phyloP scores from a whole-genome alignment of 2,888 invertebrate species.

The Acleris emargana region DNA sequence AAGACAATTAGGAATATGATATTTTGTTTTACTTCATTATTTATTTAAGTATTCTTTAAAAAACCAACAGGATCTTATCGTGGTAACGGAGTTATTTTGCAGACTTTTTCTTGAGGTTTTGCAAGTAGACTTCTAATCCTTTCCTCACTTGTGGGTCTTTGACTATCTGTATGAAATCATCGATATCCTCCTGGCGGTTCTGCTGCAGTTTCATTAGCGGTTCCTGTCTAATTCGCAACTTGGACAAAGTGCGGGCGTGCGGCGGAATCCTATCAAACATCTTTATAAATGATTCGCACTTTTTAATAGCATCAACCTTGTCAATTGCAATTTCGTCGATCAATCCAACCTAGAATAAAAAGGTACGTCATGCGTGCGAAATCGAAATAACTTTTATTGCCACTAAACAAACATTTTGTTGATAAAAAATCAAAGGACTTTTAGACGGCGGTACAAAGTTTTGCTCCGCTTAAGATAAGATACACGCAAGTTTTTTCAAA shows the following conservation, averaged over 20 bases:
- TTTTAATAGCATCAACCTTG: slow-evolving; percentile 87
- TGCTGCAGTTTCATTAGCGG: slow-evolving; percentile 81
- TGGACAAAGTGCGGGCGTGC: slow-evolving; percentile 83
- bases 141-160: slow-evolving; percentile 88
- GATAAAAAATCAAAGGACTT: too few species aligned
- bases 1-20: too few species aligned
- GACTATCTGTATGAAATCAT: slow-evolving; percentile 85
- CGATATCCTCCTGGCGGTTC: slow-evolving; percentile 85
- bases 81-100: not conserved
- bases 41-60: too few species aligned
- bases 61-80: too few species aligned
- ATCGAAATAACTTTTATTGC: too few species aligned
- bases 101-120: slow-evolving; percentile 85
- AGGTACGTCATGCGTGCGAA: too few species aligned
- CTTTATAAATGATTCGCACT: slow-evolving; percentile 86
- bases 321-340: slow-evolving; percentile 89
- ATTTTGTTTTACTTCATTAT: too few species aligned
- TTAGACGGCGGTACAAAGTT: too few species aligned
- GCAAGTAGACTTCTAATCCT: slow-evolving; percentile 87
- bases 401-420: too few species aligned
- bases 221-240: slow-evolving; percentile 77
- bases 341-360: slow-evolving; percentile 82
- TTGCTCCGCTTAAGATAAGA: too few species aligned
- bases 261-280: slow-evolving; percentile 87
- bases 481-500: too few species aligned